A percentile compares a stretch with the other conserved stretches of the same genome.
These are phyloP conservation scores for Dendroctonus ponderosae DNA, from an alignment of 1,140 invertebrate species.

Conservation along the genomic window DNA sequence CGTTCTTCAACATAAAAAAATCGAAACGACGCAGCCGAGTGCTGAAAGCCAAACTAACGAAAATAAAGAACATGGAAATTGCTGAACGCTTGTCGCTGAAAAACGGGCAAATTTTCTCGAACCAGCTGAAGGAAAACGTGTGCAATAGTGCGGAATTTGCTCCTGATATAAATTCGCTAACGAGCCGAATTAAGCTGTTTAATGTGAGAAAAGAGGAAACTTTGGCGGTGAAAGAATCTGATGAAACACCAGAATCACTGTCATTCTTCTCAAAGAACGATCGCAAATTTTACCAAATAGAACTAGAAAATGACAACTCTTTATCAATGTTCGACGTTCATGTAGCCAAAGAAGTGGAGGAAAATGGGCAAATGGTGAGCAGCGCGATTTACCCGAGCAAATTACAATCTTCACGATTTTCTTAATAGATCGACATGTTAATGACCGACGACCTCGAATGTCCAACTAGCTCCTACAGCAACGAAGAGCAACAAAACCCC, in stretches of 20 bases:
- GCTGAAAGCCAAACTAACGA: constrained; percentile 37
- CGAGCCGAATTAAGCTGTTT: constrained; percentile 10
- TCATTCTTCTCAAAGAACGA: too few species aligned
- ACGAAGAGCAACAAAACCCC: constrained; percentile 3
- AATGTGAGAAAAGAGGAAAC: constrained; percentile 4
- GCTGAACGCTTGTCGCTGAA: constrained; percentile 24
- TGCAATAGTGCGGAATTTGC: constrained; percentile 1
- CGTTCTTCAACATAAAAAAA: constrained; percentile 33
- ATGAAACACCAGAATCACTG: too few species aligned
- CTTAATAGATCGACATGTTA: constrained; percentile 11
- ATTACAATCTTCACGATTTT: constrained; percentile 2
- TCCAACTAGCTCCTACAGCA: background rate
- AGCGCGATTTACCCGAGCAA: background rate
- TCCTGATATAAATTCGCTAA: constrained; percentile 7
- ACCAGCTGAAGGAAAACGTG: too few species aligned
- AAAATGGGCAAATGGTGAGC: constrained; percentile 17
- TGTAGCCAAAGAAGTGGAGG: constrained; percentile 12
- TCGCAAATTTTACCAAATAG: too few species aligned
- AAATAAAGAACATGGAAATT: constrained; percentile 37
- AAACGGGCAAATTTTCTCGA: background rate
- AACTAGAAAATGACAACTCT: background rate
- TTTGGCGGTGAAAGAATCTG: too few species aligned
- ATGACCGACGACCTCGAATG: constrained; percentile 24
- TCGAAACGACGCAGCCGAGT: constrained; percentile 37
- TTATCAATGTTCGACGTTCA: constrained; percentile 9